Percentiles rank a stretch among this genome's conserved stretches.
Conservation (phyloP, 2,113 vertebrate species). For the human (Homo sapiens) region DNA sequence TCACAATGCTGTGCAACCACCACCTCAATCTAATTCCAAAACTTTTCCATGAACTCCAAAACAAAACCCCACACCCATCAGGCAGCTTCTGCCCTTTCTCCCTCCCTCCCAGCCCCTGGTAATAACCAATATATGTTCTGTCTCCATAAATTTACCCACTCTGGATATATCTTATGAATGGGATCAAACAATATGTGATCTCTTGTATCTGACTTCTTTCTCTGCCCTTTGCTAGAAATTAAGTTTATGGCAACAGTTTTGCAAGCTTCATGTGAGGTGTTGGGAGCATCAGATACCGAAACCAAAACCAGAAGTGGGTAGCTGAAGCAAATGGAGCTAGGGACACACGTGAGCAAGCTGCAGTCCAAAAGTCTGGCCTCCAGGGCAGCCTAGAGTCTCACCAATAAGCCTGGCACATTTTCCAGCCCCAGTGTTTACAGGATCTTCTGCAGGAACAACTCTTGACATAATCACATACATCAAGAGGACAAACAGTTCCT, state of each 20-base stretch:
- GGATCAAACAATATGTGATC: not conserved
- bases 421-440: not conserved
- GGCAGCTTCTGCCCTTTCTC: not conserved
- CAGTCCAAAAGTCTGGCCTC: no score
- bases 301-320: accelerated
- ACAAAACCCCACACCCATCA: not conserved
- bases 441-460: not conserved
- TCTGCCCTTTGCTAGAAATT: not conserved
- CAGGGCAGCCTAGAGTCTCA: not conserved
- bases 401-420: not conserved
- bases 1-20: not conserved
- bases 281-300: not conserved
- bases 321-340: not conserved
- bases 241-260: not conserved
- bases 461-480: not conserved
- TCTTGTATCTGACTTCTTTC: not conserved
- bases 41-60: not conserved
- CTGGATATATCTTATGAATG: not conserved
- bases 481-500: not conserved
- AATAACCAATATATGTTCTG: no score
- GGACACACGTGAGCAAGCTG: accelerated
- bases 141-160: not conserved
- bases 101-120: not conserved
- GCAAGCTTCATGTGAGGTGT: not conserved
- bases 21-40: not conserved